Evolutionary conservation across 2,113 vertebrate species (phyloP).

Genomic region (Vanacampus margaritifer): DNA sequence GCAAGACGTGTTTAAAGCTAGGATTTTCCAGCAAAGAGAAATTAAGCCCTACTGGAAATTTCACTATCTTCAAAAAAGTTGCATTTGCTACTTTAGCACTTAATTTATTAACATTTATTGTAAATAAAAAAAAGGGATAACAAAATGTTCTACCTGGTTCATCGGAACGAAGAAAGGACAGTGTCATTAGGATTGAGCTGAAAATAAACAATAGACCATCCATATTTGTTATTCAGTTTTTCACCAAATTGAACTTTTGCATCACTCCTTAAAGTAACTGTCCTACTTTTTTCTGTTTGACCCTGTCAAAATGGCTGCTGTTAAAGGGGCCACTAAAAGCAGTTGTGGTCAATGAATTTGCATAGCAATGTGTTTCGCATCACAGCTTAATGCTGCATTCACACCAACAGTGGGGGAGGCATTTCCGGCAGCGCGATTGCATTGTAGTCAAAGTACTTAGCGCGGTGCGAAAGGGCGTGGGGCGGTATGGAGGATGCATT

Average conservation of each 20-base stretch:
- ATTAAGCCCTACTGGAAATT: conserved; percentile 39
- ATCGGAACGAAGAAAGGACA: too few species aligned
- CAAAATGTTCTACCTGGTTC: neutral
- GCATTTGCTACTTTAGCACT: neutral
- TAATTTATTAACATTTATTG: neutral
- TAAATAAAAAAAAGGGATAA: conserved; percentile 4
- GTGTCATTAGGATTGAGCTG: too few species aligned
- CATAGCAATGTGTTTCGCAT: neutral
- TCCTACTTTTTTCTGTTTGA: too few species aligned
- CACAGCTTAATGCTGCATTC: too few species aligned
- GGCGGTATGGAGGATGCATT: too few species aligned
- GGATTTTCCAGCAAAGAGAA: conserved; percentile 57
- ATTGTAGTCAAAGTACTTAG: too few species aligned
- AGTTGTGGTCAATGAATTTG: neutral
- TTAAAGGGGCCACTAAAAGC: neutral
- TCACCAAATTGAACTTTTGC: too few species aligned
- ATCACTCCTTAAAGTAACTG: too few species aligned
- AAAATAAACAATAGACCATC: neutral
- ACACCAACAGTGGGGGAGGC: too few species aligned
- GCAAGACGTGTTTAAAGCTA: conserved; percentile 47
- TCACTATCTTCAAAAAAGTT: conserved; percentile 10
- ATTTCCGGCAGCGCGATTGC: too few species aligned
- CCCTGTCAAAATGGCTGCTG: neutral
- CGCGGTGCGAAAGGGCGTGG: too few species aligned
- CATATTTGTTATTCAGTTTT: neutral